phyloP scores from a whole-genome alignment of 2,888 invertebrate species.

The Cheilosia pagana region DNA sequence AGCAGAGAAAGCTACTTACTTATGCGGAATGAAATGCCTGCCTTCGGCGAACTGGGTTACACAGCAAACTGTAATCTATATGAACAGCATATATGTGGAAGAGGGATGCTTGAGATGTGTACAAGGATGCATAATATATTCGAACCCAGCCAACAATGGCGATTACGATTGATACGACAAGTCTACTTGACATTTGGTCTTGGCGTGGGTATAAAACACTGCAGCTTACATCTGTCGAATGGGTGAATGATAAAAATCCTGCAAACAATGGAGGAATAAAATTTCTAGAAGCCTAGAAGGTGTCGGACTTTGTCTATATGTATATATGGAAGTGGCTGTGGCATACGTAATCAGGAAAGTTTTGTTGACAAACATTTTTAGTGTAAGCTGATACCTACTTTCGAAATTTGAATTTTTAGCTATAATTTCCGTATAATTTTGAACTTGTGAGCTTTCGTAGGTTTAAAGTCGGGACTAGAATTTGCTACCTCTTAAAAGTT shows the following conservation, averaged over 20 bases:
- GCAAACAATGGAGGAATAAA: not conserved
- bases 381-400: too few relatives aligned
- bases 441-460: too few relatives aligned
- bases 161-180: slow-evolving; percentile 8
- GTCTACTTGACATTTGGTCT: slow-evolving; percentile 3
- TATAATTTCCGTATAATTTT: too few relatives aligned
- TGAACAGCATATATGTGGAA: not conserved
- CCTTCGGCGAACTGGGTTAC: not conserved
- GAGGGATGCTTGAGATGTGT: not conserved
- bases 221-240: not conserved
- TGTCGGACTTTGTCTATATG: not conserved
- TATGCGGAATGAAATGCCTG: slow-evolving; percentile 25
- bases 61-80: not conserved
- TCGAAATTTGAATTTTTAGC: too few relatives aligned
- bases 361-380: too few relatives aligned
- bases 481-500: too few relatives aligned
- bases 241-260: not conserved
- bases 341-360: too few relatives aligned
- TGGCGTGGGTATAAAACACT: not conserved
- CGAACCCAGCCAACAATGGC: not conserved
- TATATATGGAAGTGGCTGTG: not conserved
- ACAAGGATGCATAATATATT: not conserved
- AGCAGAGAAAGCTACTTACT: slow-evolving; percentile 52
- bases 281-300: not conserved
- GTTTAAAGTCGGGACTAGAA: too few relatives aligned